Evolutionary conservation across 2,888 invertebrate species (phyloP).

Genomic region (Seira musarum): DNA sequence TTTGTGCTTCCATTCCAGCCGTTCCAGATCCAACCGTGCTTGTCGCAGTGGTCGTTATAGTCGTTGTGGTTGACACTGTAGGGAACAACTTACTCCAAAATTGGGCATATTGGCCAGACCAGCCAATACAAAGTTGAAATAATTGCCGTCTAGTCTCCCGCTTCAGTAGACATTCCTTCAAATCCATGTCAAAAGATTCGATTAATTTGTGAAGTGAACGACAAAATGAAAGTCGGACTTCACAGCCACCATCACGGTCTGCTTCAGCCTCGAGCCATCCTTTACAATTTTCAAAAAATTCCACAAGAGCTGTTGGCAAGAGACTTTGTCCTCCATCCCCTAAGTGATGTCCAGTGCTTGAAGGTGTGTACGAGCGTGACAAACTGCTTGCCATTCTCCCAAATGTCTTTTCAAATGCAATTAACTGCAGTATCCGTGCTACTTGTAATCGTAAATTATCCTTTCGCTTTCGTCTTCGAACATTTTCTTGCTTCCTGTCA

Average conservation of each 20-base stretch:
- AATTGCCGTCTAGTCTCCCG: slow-evolving; percentile 89
- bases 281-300: slow-evolving; percentile 67
- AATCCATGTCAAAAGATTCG: slow-evolving; percentile 66
- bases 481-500: slow-evolving; percentile 97
- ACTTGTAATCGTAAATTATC: slow-evolving; percentile 94
- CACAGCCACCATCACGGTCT: slow-evolving; percentile 68
- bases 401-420: slow-evolving; percentile 93
- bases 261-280: slow-evolving; percentile 68
- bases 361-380: slow-evolving; percentile 56
- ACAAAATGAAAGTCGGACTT: slow-evolving; percentile 67
- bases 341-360: slow-evolving; percentile 61
- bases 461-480: slow-evolving; percentile 89
- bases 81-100: slow-evolving; percentile 72
- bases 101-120: slow-evolving; percentile 91
- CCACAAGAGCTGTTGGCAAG: slow-evolving; percentile 62
- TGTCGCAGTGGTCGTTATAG: slow-evolving; percentile 35
- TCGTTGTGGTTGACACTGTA: slow-evolving; percentile 35
- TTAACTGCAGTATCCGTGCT: slow-evolving; percentile 91
- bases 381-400: slow-evolving; percentile 73
- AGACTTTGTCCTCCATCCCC: slow-evolving; percentile 55
- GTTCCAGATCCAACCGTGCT: slow-evolving; percentile 65
- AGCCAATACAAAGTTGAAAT: slow-evolving; percentile 92
- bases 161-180: slow-evolving; percentile 81
- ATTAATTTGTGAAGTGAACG: slow-evolving; percentile 61
- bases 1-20: slow-evolving; percentile 34